Percentiles rank a stretch among this genome's conserved stretches.
These are phyloP conservation scores for Polymixis flavicincta DNA, from an alignment of 2,888 invertebrate species.

Conservation along the genomic window DNA sequence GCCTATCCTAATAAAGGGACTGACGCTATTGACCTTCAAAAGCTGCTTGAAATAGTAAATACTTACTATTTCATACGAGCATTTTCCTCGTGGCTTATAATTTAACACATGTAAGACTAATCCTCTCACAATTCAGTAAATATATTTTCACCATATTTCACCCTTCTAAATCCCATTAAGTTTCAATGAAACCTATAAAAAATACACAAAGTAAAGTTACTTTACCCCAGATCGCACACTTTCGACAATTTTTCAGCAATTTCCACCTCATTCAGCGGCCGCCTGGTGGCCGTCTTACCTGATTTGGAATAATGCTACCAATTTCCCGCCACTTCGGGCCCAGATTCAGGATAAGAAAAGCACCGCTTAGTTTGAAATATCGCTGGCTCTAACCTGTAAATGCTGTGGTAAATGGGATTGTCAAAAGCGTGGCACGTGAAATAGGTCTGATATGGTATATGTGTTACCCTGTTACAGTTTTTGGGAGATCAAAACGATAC, in stretches of 20 bases:
- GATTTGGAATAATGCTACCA: constrained; percentile 68
- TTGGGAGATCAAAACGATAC: no score
- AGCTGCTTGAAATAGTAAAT: no score
- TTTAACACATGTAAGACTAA: no score
- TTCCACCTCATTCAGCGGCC: constrained; percentile 50
- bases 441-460: constrained; percentile 43
- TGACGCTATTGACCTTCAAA: not conserved
- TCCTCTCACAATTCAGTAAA: no score
- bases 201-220: constrained; percentile 4
- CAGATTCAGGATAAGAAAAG: constrained; percentile 65
- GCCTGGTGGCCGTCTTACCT: constrained; percentile 51
- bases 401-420: constrained; percentile 56
- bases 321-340: constrained; percentile 65
- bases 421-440: constrained; percentile 62
- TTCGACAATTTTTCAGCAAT: constrained; percentile 44
- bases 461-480: constrained; percentile 20
- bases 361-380: constrained; percentile 66
- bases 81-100: no score
- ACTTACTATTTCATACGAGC: no score
- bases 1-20: no score
- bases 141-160: constrained; percentile 5
- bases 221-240: not conserved
- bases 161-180: constrained; percentile 1
- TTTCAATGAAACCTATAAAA: constrained; percentile 4
- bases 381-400: constrained; percentile 53